phyloP scores from a whole-genome alignment of 2,888 invertebrate species.

The Criorhina ranunculi region DNA sequence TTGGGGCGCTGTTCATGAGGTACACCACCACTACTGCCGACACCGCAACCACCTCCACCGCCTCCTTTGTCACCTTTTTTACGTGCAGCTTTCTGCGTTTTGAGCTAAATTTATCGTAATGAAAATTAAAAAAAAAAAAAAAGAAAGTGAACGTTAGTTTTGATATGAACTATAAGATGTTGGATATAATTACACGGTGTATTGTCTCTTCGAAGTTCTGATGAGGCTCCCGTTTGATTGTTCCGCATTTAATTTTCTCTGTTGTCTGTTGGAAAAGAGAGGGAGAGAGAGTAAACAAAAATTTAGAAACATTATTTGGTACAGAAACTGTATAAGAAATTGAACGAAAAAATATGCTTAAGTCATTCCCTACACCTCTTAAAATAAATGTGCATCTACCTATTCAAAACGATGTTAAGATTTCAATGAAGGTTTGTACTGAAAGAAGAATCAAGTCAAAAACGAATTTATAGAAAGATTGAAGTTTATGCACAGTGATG shows the following conservation, averaged over 20 bases:
- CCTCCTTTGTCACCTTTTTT: conserved; percentile 81
- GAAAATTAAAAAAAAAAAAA: neutral
- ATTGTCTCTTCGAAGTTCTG: conserved; percentile 84
- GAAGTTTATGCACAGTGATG: too few species aligned
- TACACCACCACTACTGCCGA: conserved; percentile 81
- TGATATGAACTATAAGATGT: conserved; percentile 27
- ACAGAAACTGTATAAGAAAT: neutral
- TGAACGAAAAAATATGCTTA: neutral
- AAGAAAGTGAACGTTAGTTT: conserved; percentile 46
- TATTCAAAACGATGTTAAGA: too few species aligned
- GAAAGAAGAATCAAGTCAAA: too few species aligned
- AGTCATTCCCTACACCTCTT: too few species aligned
- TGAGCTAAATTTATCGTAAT: conserved; percentile 79
- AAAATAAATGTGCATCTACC: too few species aligned
- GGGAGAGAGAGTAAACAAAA: neutral
- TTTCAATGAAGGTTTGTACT: too few species aligned
- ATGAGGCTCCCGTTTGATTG: conserved; percentile 84
- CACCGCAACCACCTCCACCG: conserved; percentile 80
- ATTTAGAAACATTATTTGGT: neutral
- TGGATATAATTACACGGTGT: conserved; percentile 82
- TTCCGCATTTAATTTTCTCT: conserved; percentile 83
- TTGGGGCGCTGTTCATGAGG: conserved; percentile 82
- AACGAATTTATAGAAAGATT: too few species aligned
- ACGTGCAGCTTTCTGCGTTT: conserved; percentile 84
- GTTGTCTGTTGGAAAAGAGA: conserved; percentile 81